These are phyloP conservation scores for Eupeodes corollae DNA, from an alignment of 1,140 invertebrate genomes.

Conservation along the genomic window DNA sequence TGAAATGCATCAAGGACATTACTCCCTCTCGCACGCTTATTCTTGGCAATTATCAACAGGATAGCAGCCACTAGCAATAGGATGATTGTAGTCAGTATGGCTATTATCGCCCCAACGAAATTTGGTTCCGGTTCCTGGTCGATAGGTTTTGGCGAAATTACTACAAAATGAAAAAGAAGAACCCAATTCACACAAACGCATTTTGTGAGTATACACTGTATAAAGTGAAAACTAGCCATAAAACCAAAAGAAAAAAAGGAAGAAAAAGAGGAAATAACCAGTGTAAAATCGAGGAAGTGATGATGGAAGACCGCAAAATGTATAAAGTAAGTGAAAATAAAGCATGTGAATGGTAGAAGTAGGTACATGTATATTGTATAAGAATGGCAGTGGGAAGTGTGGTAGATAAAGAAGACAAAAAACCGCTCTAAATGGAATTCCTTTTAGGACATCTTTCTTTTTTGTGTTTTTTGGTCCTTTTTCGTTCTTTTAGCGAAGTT, in stretches of 20 bases:
- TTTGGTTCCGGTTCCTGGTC: conserved; percentile 45
- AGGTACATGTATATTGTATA: background rate
- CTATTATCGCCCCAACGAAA: conserved; percentile 63
- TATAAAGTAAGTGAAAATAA: background rate
- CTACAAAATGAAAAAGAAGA: conserved; percentile 12
- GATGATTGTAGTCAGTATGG: conserved; percentile 62
- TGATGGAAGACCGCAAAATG: too few species aligned
- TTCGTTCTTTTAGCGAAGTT: too few species aligned
- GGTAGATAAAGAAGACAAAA: too few species aligned
- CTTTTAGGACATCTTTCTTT: too few species aligned
- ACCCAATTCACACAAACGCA: background rate
- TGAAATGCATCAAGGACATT: conserved; percentile 37
- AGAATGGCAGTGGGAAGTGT: too few species aligned
- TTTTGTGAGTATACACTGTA: too few species aligned
- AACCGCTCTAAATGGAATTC: too few species aligned
- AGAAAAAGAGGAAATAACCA: background rate
- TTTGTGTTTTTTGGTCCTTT: too few species aligned
- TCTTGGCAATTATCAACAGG: conserved; percentile 57
- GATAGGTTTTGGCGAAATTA: conserved; percentile 34
- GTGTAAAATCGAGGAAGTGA: too few species aligned
- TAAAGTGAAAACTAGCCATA: background rate
- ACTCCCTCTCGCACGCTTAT: conserved; percentile 49
- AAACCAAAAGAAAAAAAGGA: background rate
- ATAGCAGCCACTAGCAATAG: conserved; percentile 55
- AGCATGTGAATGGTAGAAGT: background rate